Conservation (phyloP, 2,113 vertebrate species). For the Takifugu bimaculatus region DNA sequence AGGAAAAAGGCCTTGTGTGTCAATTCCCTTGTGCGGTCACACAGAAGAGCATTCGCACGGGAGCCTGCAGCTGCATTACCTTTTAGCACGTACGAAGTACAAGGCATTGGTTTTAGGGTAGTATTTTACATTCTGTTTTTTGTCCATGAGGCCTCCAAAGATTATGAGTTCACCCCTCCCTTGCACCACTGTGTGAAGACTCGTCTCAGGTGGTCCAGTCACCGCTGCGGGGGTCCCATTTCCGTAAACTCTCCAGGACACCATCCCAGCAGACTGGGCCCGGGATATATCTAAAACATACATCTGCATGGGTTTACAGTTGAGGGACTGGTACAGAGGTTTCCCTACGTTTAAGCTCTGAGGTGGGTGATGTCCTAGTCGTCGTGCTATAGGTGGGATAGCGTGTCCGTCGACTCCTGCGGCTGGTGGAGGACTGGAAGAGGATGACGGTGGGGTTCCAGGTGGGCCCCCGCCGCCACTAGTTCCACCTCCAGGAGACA, state of each 20-base stretch:
- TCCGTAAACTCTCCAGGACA: conserved; percentile 90
- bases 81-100: conserved; percentile 99
- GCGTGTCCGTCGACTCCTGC: conserved; percentile 81
- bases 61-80: conserved; percentile 78
- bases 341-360: conserved; percentile 97
- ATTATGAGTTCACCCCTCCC: conserved; percentile 95
- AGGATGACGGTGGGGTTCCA: conserved; percentile 70
- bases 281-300: conserved; percentile 92
- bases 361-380: conserved; percentile 92
- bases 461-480: conserved; percentile 71
- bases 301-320: conserved; percentile 99
- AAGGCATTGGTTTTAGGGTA: conserved; percentile 99
- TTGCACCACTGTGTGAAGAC: conserved; percentile 95
- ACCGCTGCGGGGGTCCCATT: conserved; percentile 78
- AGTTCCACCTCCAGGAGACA: conserved; percentile 49
- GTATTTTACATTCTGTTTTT: conserved; percentile 99
- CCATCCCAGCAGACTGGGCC: conserved; percentile 79
- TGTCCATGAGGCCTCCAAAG: conserved; percentile 98
- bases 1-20: conserved; percentile 69
- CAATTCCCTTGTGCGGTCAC: conserved; percentile 54
- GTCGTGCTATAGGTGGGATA: conserved; percentile 90
- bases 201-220: conserved; percentile 94
- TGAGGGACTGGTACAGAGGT: conserved; percentile 96
- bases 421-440: conserved; percentile 76
- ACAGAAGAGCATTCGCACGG: conserved; percentile 20